Base-by-base conservation (phyloP, 2,888 invertebrate species). In the Phragmatobia fuliginosa region DNA sequence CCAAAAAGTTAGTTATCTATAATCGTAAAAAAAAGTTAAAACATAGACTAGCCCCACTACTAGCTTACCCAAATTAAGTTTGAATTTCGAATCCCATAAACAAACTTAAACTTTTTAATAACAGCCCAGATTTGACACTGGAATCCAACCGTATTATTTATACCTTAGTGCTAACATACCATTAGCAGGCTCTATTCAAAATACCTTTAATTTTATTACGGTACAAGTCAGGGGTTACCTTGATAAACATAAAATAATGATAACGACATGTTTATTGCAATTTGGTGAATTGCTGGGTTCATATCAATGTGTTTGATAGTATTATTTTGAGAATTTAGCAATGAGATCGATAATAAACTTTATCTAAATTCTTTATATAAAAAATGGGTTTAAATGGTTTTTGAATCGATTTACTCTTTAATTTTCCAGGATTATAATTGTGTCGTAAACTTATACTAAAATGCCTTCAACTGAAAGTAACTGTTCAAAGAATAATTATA, bases 121-220 rank as follows among this genome's bases (percentile, higher is more conserved):
- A 16, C 25, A 6, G 6, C 6, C 16, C 14, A 14, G 14, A 38
- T 61, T 25, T 7, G 16, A 25, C 25, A 25, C 36, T 56, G 11
- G 14, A 36, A 33, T 14, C 25, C 7, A 25, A 36, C 25, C 25
- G 1, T 56, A 56, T 56, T 56, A 56, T 28, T 28, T 28, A 56
- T 56, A 56, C 28, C 11, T 49, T 66, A 63, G n/a, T 32, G 25
- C n/a, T 49, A 14, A 28, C 21, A 11, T 38, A 16, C 38, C 61
- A 38, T 70, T 78, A 76, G 72, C 70, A 41, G 32, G 28, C 59
- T 58, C 58, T 33, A 70, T 77, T 72, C 33, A 60, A 67, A 72
- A 59, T 62, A 63, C 41, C 49, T 38, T 28, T 31, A 70, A 71
- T 73, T 81, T 81, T 81, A 81, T 81, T 66, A 73, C 68, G 80